phyloP scores from a whole-genome alignment of 2,888 invertebrate species.

The Dendrolimus houi region DNA sequence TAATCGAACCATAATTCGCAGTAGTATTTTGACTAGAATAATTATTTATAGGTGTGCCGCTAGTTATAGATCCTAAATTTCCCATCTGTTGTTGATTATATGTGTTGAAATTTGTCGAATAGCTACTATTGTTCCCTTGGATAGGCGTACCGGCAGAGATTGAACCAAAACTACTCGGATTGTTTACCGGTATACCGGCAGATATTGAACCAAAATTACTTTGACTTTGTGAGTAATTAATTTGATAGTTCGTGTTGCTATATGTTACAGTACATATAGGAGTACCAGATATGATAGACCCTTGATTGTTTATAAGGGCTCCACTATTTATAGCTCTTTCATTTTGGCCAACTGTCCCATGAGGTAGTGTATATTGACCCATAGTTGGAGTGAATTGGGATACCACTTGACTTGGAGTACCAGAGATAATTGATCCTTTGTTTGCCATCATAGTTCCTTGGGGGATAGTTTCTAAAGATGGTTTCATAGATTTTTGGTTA shows the following conservation, averaged over 20 bases:
- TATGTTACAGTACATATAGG: slow-evolving; percentile 11
- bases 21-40: slow-evolving; percentile 3
- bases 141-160: slow-evolving; percentile 41
- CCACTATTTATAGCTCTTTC: not conserved
- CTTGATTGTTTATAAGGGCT: slow-evolving; percentile 6
- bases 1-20: slow-evolving; percentile 1
- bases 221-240: slow-evolving; percentile 1
- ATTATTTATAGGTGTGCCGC: slow-evolving; percentile 11
- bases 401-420: slow-evolving; percentile 19
- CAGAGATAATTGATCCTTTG: slow-evolving; percentile 30
- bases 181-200: slow-evolving; percentile 13
- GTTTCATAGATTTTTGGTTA: slow-evolving; percentile 44
- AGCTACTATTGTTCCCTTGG: slow-evolving; percentile 2
- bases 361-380: slow-evolving; percentile 19
- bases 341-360: slow-evolving; percentile 18
- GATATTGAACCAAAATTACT: slow-evolving; percentile 9
- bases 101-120: slow-evolving; percentile 3
- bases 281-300: slow-evolving; percentile 27
- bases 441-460: slow-evolving; percentile 50
- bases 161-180: slow-evolving; percentile 17
- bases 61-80: slow-evolving; percentile 13
- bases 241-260: not conserved
- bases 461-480: slow-evolving; percentile 52
- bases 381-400: slow-evolving; percentile 23
- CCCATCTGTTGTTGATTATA: not conserved